These are phyloP conservation scores for Crocidura indochinensis DNA, from an alignment of 2,797 vertebrate species.

Conservation along the genomic window DNA sequence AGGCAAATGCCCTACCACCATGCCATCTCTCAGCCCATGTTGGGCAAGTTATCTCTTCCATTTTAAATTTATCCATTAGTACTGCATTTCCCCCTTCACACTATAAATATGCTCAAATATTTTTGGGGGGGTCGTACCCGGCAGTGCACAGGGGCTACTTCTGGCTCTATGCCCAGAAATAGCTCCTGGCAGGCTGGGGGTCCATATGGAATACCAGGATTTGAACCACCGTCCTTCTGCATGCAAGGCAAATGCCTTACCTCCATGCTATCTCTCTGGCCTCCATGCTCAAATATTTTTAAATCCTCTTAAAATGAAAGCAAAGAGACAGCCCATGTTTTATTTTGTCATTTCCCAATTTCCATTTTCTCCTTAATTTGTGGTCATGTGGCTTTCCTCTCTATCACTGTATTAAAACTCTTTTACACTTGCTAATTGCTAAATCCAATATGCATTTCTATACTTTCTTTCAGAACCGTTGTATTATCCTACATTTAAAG, in stretches of 20 bases:
- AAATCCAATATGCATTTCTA: neutral
- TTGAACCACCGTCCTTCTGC: no score
- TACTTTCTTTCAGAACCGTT: neutral
- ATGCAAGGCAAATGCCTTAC: no score
- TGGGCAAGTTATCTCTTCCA: neutral
- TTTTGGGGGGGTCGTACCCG: neutral
- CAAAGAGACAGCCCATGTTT: neutral
- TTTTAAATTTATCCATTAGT: conserved; percentile 13
- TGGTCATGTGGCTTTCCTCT: neutral
- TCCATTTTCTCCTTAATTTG: neutral
- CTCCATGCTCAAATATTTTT: neutral
- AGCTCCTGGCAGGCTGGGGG: no score
- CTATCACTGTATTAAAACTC: neutral
- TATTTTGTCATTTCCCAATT: neutral
- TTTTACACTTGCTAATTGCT: conserved; percentile 19
- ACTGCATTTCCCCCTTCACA: neutral
- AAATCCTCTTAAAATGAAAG: conserved; percentile 42
- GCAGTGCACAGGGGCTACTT: no score
- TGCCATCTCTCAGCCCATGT: no score
- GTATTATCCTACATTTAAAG: neutral
- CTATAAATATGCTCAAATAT: neutral
- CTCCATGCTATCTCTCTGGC: no score
- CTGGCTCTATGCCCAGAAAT: no score
- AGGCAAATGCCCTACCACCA: no score
- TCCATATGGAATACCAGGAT: no score